phyloP scores from a whole-genome alignment of 2,888 invertebrate species.

The Amphiduros pacificus region DNA sequence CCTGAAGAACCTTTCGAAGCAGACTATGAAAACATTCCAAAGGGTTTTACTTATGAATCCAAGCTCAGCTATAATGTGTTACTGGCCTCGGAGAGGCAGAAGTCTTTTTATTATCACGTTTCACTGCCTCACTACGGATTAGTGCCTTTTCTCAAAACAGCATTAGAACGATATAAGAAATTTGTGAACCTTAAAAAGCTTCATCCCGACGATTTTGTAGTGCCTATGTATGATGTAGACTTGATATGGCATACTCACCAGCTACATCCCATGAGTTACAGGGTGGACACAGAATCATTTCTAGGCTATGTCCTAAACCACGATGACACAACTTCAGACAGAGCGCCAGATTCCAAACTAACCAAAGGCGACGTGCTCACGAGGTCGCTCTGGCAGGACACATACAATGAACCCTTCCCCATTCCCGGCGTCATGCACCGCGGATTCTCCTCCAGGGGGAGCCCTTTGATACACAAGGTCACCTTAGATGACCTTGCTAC shows the following conservation, averaged over 20 bases:
- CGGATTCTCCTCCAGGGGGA: conserved; percentile 53
- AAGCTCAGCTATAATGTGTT: conserved; percentile 47
- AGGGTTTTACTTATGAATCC: neutral
- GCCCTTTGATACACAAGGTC: neutral
- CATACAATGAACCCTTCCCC: conserved; percentile 57
- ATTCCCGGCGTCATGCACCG: conserved; percentile 61
- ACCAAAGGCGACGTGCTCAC: conserved; percentile 58
- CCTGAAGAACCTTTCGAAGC: conserved; percentile 9
- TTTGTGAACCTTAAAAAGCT: conserved; percentile 55
- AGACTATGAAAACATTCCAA: conserved; percentile 1
- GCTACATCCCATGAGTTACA: conserved; percentile 53
- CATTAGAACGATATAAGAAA: conserved; percentile 56
- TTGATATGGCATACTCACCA: conserved; percentile 63
- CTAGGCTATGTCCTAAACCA: conserved; percentile 58
- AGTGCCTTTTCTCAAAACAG: conserved; percentile 56
- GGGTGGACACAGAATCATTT: conserved; percentile 46
- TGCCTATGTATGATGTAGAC: conserved; percentile 63
- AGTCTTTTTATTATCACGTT: conserved; percentile 61
- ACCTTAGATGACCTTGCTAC: neutral
- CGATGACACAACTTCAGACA: conserved; percentile 61
- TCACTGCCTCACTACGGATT: conserved; percentile 61
- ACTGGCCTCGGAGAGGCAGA: conserved; percentile 58
- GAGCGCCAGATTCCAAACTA: conserved; percentile 58
- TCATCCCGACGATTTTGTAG: conserved; percentile 46
- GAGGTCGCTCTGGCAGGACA: conserved; percentile 57